phyloP scores from a whole-genome alignment of 2,888 invertebrate genomes.

The Leucophenga montana region DNA sequence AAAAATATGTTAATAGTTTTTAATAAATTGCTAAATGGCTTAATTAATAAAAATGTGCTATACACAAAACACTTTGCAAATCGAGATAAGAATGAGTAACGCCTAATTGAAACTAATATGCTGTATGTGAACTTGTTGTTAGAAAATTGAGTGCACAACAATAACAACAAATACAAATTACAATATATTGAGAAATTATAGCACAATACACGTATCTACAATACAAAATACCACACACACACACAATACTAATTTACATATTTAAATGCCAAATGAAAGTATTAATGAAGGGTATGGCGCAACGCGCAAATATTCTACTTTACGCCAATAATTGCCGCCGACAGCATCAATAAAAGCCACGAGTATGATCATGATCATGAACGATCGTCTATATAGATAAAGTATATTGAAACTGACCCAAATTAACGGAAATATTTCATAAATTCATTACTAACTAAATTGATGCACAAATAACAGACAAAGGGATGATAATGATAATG shows the following conservation, averaged over 20 bases:
- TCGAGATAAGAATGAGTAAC: background rate
- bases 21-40: slow-evolving; percentile 21
- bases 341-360: background rate
- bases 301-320: background rate
- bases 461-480: background rate
- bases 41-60: slow-evolving; percentile 23
- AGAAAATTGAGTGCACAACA: slow-evolving; percentile 6
- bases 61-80: slow-evolving; percentile 4
- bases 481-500: no score
- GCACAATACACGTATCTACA: background rate
- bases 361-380: background rate
- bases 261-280: slow-evolving; percentile 1
- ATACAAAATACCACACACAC: background rate
- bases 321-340: background rate
- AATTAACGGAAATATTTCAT: slow-evolving; percentile 35
- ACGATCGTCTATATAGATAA: background rate
- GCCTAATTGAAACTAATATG: slow-evolving; percentile 10
- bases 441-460: background rate
- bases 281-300: slow-evolving; percentile 7
- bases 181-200: background rate
- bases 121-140: background rate
- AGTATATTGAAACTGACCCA: slow-evolving; percentile 40
- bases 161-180: slow-evolving; percentile 9
- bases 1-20: slow-evolving; percentile 18
- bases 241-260: slow-evolving; percentile 4